Percentiles rank a stretch among this genome's conserved stretches.
These are phyloP conservation scores for Drosophila trapezifrons DNA, from an alignment of 1,140 invertebrate species.

Conservation along the genomic window DNA sequence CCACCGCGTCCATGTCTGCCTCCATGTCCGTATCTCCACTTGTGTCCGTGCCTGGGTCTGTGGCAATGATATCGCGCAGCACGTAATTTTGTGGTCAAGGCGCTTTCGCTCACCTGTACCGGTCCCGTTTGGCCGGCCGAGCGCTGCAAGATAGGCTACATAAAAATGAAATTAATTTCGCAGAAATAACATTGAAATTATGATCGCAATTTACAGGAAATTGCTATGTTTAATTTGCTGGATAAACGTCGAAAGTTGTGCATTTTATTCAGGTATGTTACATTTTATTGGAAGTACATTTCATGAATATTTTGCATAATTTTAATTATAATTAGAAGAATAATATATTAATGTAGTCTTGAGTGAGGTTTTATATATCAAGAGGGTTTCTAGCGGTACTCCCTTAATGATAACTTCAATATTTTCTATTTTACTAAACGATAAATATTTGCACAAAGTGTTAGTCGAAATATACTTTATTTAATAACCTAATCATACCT, in stretches of 20 bases:
- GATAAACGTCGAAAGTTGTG: neutral
- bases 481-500: too few species aligned
- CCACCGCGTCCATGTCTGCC: neutral
- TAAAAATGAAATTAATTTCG: slow-evolving; percentile 15
- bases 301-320: slow-evolving; percentile 1
- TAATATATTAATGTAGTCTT: neutral
- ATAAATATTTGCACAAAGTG: too few species aligned
- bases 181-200: slow-evolving; percentile 24
- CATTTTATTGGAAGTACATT: neutral
- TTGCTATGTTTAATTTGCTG: slow-evolving; percentile 8
- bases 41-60: neutral
- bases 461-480: too few species aligned
- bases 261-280: neutral
- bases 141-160: slow-evolving; percentile 26
- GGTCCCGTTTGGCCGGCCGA: neutral
- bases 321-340: neutral
- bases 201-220: slow-evolving; percentile 3
- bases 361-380: neutral
- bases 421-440: too few species aligned
- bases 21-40: slow-evolving; percentile 6
- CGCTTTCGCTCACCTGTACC: slow-evolving; percentile 15
- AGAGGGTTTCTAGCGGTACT: too few species aligned
- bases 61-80: slow-evolving; percentile 49
- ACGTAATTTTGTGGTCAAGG: slow-evolving; percentile 75
- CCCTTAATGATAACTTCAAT: too few species aligned